phyloP scores from a whole-genome alignment of 2,888 invertebrate species.

The Meta bourneti region DNA sequence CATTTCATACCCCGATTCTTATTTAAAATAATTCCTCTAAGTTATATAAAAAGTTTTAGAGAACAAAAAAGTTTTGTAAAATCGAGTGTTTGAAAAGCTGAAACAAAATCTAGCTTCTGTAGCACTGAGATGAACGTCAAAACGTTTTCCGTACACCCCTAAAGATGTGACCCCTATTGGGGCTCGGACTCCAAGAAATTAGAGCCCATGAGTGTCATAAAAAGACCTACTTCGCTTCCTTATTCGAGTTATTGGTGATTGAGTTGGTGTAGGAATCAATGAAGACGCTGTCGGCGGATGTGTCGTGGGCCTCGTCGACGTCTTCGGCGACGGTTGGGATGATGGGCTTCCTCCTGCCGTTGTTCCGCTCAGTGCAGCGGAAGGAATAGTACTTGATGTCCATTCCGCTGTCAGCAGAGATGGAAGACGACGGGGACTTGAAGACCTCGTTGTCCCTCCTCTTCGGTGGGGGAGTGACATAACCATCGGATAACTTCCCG shows the following conservation, averaged over 20 bases:
- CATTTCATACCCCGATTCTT: no score
- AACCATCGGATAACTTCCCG: not conserved
- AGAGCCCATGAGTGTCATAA: no score
- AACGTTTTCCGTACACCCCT: no score
- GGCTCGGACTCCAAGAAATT: no score
- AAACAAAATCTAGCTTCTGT: no score
- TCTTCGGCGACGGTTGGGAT: slow-evolving; percentile 13
- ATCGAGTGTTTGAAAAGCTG: no score
- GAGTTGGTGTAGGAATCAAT: not conserved
- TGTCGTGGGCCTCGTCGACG: slow-evolving; percentile 21
- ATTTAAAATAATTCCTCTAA: no score
- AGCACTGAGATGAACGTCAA: no score
- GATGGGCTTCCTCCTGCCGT: slow-evolving; percentile 44
- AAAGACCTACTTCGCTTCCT: slow-evolving; percentile 41
- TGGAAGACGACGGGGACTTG: slow-evolving; percentile 60
- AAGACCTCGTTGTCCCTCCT: slow-evolving; percentile 33
- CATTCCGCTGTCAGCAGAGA: slow-evolving; percentile 56
- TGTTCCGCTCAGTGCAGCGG: not conserved
- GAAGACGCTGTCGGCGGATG: slow-evolving; percentile 36
- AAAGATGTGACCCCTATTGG: no score
- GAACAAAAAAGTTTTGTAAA: no score
- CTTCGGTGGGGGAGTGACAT: not conserved
- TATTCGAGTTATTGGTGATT: not conserved
- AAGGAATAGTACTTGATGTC: slow-evolving; percentile 64
- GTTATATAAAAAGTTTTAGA: no score